Evolutionary conservation across 2,797 vertebrate genomes (phyloP), one percentile per base, ranked within the genome.

Genomic region (Euphonia xanthogaster): DNA sequence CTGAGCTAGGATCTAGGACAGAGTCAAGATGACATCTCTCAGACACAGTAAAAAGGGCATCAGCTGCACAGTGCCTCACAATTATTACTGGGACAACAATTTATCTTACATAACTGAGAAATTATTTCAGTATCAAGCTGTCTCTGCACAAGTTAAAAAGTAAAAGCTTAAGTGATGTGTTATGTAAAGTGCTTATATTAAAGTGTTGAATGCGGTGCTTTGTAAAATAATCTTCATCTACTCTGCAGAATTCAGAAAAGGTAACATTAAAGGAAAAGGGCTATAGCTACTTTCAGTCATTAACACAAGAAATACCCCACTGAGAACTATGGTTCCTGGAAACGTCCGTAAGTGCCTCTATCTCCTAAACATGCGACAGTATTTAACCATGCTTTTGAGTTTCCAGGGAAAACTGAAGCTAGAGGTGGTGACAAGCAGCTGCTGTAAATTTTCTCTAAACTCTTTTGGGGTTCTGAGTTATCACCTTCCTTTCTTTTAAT

Each of bases 91-190:
- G 72, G 53, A 92, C 75, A 89, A 68, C 81, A 93, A 68, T 91
- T 95, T 93, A 77, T 55, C 75, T 85, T 58, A 61, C 14, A 10
- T 65, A 95, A 93, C 44, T 8, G 42, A 90, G 65, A 87, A 93
- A 89, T 63, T 79, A 83, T 65, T 86, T 65, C 65, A 42, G 47
- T 75, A 92, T 80, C 65, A 91, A 78, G 78, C 72, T 82, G 67
- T 57, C 45, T 92, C 75, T 60, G 61, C 47, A 77, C 54, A 94
- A 93, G 81, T 82, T 82, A 74, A 87, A 88, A 92, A 78, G 91
- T 79, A 93, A 90, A 96, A 93, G 67, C 61, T 82, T 48, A 86
- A 92, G 84, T 45, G 62, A 90, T 53, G 67, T 70, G 57, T 91
- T 96, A 94, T 15, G 39, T 85, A 87, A 94, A 95, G 37, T 67